Evolutionary conservation across 2,888 invertebrate species (phyloP).

Genomic region (Thysanoteuthis rhombus): DNA sequence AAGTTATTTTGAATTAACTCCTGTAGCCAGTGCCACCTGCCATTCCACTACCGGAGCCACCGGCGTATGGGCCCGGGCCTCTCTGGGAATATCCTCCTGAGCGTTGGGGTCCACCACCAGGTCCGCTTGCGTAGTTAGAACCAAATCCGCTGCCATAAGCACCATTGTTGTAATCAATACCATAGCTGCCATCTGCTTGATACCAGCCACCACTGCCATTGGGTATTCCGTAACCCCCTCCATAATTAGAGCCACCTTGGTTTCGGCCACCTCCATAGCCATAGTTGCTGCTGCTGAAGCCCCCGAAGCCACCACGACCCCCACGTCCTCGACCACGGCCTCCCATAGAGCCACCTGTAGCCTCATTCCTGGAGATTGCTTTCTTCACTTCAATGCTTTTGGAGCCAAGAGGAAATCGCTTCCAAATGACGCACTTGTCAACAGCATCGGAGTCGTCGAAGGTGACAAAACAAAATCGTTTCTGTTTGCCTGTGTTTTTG

Average conservation of each 20-base stretch:
- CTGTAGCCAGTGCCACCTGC: background rate
- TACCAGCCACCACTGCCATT: background rate
- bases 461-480: slow-evolving; percentile 96
- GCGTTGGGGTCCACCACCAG: background rate
- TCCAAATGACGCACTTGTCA: slow-evolving; percentile 90
- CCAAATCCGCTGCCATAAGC: background rate
- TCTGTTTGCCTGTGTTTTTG: slow-evolving; percentile 90
- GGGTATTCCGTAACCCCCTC: background rate
- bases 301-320: slow-evolving; percentile 27
- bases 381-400: slow-evolving; percentile 91
- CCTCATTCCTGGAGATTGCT: slow-evolving; percentile 85
- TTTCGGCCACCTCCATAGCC: background rate
- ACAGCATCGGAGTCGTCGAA: slow-evolving; percentile 98
- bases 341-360: slow-evolving; percentile 29
- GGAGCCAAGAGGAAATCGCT: slow-evolving; percentile 74
- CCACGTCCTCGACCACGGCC: slow-evolving; percentile 26
- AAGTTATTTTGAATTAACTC: background rate
- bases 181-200: slow-evolving; percentile 14
- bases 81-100: background rate
- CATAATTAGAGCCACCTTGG: background rate
- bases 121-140: background rate
- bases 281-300: background rate
- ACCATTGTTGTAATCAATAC: background rate
- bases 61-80: background rate
- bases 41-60: background rate